phyloP scores from a whole-genome alignment of 2,888 invertebrate genomes.

The Parelbella ahira region DNA sequence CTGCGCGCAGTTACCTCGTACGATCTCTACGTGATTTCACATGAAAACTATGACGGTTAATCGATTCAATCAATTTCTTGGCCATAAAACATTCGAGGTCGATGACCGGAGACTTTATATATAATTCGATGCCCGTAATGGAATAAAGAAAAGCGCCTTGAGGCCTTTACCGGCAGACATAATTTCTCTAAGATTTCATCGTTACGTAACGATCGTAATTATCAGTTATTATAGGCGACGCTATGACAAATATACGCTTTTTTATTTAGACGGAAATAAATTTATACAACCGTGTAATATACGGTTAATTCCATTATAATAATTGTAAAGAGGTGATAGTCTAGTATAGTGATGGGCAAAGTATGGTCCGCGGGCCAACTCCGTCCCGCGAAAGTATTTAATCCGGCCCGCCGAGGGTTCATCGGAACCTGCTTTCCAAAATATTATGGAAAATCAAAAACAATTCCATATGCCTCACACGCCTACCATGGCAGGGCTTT shows the following conservation, averaged over 20 bases:
- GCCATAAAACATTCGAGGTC: constrained; percentile 63
- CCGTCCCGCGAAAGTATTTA: constrained; percentile 18
- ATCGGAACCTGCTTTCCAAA: too few species aligned
- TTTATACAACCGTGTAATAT: too few species aligned
- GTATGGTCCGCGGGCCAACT: constrained; percentile 17
- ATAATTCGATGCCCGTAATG: constrained; percentile 52
- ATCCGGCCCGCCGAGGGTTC: constrained; percentile 15
- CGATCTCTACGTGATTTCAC: constrained; percentile 48
- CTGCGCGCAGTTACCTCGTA: background rate
- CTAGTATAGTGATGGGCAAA: constrained; percentile 21
- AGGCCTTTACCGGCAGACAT: constrained; percentile 59
- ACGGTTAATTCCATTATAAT: too few species aligned
- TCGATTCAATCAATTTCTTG: constrained; percentile 65
- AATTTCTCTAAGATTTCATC: constrained; percentile 63
- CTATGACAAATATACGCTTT: constrained; percentile 10
- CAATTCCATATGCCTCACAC: too few species aligned
- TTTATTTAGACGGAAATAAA: too few species aligned
- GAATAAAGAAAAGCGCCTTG: constrained; percentile 67
- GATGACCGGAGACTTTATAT: constrained; percentile 52
- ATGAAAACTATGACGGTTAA: constrained; percentile 62
- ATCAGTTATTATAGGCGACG: constrained; percentile 28
- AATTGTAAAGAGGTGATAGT: too few species aligned
- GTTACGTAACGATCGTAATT: constrained; percentile 71
- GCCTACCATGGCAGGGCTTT: too few species aligned
- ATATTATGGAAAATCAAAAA: too few species aligned